Conservation (phyloP, 2,113 vertebrate genomes). For the human (Homo sapiens) region DNA sequence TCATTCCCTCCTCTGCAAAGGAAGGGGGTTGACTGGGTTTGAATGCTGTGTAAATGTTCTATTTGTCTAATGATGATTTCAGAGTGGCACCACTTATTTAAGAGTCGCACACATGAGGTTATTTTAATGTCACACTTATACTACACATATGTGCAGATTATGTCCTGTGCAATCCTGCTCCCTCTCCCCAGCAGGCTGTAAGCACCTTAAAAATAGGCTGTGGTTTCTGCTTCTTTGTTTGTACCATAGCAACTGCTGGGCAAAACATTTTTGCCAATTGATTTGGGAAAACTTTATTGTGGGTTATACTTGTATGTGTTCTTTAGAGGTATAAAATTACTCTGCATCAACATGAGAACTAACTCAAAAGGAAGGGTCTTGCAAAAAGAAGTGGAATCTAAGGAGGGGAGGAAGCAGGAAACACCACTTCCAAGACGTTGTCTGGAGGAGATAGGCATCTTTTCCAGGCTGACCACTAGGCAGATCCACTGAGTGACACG, state of each 20-base stretch:
- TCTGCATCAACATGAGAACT: not conserved
- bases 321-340: not conserved
- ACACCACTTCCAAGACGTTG: not conserved
- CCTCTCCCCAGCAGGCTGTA: not conserved
- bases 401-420: not conserved
- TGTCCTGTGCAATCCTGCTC: no score
- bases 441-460: not conserved
- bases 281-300: not conserved
- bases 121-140: not conserved
- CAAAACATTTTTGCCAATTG: not conserved
- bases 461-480: not conserved
- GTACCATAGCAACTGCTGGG: not conserved
- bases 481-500: accelerated
- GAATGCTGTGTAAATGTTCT: not conserved
- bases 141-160: not conserved
- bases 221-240: not conserved
- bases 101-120: not conserved
- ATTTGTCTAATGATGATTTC: not conserved
- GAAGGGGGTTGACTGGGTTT: not conserved
- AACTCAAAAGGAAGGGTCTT: not conserved
- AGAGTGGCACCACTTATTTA: not conserved
- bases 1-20: no score
- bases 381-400: not conserved
- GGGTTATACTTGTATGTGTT: not conserved
- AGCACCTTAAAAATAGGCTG: not conserved